These are phyloP conservation scores for Andrena bucephala DNA, from an alignment of 2,888 invertebrate genomes.

Conservation along the genomic window DNA sequence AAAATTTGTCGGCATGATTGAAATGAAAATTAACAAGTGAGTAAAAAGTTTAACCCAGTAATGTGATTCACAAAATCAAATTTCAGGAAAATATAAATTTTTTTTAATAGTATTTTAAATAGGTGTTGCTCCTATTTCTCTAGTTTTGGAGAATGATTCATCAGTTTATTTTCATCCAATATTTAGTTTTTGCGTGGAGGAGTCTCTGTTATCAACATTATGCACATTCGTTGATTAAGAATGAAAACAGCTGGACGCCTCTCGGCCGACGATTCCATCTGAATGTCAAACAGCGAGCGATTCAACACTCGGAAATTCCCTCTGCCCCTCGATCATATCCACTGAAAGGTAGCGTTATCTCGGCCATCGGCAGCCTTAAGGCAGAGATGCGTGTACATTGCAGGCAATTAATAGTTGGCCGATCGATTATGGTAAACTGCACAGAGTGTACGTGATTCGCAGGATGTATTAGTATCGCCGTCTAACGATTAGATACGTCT, in stretches of 20 bases:
- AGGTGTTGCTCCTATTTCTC: too few species aligned
- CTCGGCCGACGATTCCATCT: too few species aligned
- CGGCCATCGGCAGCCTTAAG: constrained; percentile 32
- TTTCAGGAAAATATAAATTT: too few species aligned
- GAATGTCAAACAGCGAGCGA: not conserved
- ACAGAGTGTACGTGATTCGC: constrained; percentile 39
- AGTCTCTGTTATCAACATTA: not conserved
- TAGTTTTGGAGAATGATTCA: too few species aligned
- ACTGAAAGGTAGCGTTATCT: constrained; percentile 23
- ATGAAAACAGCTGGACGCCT: not conserved
- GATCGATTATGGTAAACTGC: constrained; percentile 60
- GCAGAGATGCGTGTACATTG: constrained; percentile 21
- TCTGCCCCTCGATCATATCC: constrained; percentile 30
- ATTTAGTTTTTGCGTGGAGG: too few species aligned
- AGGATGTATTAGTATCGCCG: constrained; percentile 32
- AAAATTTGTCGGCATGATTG: not conserved
- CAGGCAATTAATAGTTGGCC: constrained; percentile 62
- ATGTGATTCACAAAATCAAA: too few species aligned
- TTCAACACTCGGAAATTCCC: not conserved
- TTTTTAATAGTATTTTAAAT: too few species aligned
- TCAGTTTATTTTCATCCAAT: too few species aligned
- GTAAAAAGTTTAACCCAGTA: not conserved
- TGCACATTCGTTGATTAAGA: constrained; percentile 23
- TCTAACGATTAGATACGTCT: constrained; percentile 37
- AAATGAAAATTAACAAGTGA: not conserved